phyloP scores from a whole-genome alignment of 2,888 invertebrate species.

The Tinea semifulvella region DNA sequence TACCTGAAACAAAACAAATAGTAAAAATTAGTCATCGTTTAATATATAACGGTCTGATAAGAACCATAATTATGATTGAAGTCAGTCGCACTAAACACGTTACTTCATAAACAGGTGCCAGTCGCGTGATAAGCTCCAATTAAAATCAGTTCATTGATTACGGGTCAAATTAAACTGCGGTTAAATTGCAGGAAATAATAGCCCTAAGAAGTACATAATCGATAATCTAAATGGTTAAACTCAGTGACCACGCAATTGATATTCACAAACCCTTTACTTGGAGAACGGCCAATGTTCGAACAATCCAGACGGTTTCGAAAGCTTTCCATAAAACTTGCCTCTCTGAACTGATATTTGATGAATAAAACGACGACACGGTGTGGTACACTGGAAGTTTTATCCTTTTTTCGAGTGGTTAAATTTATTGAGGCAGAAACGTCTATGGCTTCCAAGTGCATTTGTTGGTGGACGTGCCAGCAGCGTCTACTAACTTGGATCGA shows the following conservation, averaged over 20 bases:
- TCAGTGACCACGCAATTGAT: conserved; percentile 4
- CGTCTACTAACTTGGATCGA: conserved; percentile 33
- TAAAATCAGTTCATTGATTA: not conserved
- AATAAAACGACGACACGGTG: conserved; percentile 33
- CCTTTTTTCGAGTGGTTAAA: conserved; percentile 25
- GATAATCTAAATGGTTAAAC: not conserved
- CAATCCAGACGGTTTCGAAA: conserved; percentile 40
- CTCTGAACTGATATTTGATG: conserved; percentile 40
- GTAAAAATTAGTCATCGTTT: not conserved
- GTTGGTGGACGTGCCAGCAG: conserved; percentile 20
- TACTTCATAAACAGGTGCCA: not conserved
- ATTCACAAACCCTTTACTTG: conserved; percentile 24
- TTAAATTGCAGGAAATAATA: not conserved
- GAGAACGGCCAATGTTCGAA: conserved; percentile 32
- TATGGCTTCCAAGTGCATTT: conserved; percentile 9
- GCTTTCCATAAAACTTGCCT: conserved; percentile 42
- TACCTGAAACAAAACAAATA: conserved; percentile 5
- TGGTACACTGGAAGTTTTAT: conserved; percentile 26
- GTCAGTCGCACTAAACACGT: not conserved
- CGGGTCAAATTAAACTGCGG: not conserved
- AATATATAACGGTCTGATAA: not conserved
- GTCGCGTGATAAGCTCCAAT: not conserved
- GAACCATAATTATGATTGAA: not conserved
- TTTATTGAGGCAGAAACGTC: conserved; percentile 32
- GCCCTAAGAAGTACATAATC: not conserved